Evolutionary conservation across 2,113 vertebrate genomes (phyloP), one percentile per base, ranked within the genome.

Genomic region (Poeciliopsis occidentalis): DNA sequence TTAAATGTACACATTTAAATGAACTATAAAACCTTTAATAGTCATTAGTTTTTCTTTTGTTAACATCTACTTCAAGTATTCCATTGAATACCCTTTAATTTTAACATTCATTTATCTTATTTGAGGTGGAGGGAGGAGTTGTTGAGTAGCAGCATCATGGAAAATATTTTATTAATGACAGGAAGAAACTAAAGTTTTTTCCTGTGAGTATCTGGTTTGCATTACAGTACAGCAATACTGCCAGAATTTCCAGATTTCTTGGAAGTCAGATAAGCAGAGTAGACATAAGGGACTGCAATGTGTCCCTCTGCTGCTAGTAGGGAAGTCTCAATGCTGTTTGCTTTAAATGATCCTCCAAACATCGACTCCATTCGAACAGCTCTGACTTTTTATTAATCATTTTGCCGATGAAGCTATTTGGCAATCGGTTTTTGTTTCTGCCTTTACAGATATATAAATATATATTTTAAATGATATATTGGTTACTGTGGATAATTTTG

Each of bases 111-210:
- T 12, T 57, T 39, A 5, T 78, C 17, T 57, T 57, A 62, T 5
- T 1, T 63, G 12, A 30, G 12, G 29, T 30, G 24, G 24, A 22
- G 4, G 39, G 32, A 57, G 22, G 8, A 64, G 60, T 31, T 69
- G 17, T 73, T 64, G 66, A 17, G 12, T 8, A 60, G 54, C 8
- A 60, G 37, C 64, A 78, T 85, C 70, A 85, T 82, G 79, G 79
- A 81, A 89, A 87, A 75, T 77, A 37, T 88, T 76, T 81, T 69
- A 83, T 71, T 62, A 13, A 17, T 65, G 83, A 81, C 61, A 81
- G 12, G 64, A 13, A 72, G 62, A 84, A 85, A 84, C 67, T 32
- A 65, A 3, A 12, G 34, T 34, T 68, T 1, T 34, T 69, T 41
- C 26, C 71, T 51, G 37, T 77, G 63, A 60, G 34, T 57, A 54